A percentile compares a stretch with the other conserved stretches of the same genome.
Evolutionary conservation across 2,888 invertebrate genomes (phyloP).

Genomic region (Diarsia dahlii): DNA sequence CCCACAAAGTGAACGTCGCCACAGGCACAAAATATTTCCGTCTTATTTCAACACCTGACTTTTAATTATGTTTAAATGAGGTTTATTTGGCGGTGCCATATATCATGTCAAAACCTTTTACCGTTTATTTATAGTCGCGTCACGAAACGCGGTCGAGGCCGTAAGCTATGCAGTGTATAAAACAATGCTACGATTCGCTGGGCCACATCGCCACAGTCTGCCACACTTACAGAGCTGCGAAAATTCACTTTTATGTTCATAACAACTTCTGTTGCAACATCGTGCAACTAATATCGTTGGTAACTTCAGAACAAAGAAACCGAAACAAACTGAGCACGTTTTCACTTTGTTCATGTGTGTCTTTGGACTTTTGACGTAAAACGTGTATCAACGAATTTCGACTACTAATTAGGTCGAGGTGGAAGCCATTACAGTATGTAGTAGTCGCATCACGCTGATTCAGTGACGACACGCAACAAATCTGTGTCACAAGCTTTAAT

Average conservation of each 20-base stretch:
- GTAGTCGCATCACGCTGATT: constrained; percentile 19
- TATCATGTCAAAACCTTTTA: constrained; percentile 67
- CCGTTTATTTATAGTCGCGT: constrained; percentile 69
- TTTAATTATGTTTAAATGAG: constrained; percentile 59
- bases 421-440: constrained; percentile 30
- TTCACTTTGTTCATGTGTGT: constrained; percentile 17
- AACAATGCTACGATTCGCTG: constrained; percentile 66
- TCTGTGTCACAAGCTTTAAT: constrained; percentile 53
- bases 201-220: constrained; percentile 15
- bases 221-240: constrained; percentile 22
- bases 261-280: constrained; percentile 35
- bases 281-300: constrained; percentile 32
- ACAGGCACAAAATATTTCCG: constrained; percentile 37
- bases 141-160: constrained; percentile 75
- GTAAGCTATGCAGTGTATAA: constrained; percentile 69
- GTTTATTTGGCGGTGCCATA: constrained; percentile 56
- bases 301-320: constrained; percentile 29
- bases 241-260: constrained; percentile 45
- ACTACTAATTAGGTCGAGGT: constrained; percentile 40
- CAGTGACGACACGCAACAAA: constrained; percentile 47
- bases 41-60: constrained; percentile 52
- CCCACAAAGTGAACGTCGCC: constrained; percentile 18
- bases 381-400: constrained; percentile 39
- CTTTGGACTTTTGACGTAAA: constrained; percentile 32
- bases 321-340: constrained; percentile 13